phyloP scores from a whole-genome alignment of 2,113 vertebrate species.

The Rhadina sibilatrix region DNA sequence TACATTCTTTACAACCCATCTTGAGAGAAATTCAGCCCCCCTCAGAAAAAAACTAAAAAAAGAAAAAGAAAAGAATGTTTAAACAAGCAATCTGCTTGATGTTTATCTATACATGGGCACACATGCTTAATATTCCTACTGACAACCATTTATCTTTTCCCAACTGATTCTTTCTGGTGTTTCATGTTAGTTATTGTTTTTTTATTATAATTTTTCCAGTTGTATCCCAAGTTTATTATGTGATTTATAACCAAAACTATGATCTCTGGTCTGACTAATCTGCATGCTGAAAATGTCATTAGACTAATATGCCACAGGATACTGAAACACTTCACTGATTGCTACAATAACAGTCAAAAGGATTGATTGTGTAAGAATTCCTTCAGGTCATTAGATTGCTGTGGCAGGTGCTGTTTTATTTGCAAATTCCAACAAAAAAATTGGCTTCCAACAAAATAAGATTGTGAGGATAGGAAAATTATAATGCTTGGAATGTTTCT shows the following conservation, averaged over 20 bases:
- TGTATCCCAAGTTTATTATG: background rate
- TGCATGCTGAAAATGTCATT: background rate
- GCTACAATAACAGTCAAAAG: background rate
- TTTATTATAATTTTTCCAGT: background rate
- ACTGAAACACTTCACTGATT: background rate
- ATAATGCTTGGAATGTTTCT: background rate
- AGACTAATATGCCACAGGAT: background rate
- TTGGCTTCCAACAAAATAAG: background rate
- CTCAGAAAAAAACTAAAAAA: background rate
- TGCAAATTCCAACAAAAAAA: background rate
- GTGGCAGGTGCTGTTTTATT: background rate
- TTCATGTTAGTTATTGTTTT: background rate
- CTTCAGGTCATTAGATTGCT: background rate
- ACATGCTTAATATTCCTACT: background rate
- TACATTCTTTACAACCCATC: conserved; percentile 24
- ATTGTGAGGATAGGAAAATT: background rate
- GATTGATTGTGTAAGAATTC: background rate
- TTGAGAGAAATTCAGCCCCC: background rate
- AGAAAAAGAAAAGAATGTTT: background rate
- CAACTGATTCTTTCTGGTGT: background rate
- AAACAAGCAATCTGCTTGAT: background rate
- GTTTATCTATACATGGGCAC: background rate
- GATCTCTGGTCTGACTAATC: background rate
- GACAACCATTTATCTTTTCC: background rate
- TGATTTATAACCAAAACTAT: background rate